phyloP scores from a whole-genome alignment of 2,113 vertebrate genomes.

The Stigmatopora nigra region DNA sequence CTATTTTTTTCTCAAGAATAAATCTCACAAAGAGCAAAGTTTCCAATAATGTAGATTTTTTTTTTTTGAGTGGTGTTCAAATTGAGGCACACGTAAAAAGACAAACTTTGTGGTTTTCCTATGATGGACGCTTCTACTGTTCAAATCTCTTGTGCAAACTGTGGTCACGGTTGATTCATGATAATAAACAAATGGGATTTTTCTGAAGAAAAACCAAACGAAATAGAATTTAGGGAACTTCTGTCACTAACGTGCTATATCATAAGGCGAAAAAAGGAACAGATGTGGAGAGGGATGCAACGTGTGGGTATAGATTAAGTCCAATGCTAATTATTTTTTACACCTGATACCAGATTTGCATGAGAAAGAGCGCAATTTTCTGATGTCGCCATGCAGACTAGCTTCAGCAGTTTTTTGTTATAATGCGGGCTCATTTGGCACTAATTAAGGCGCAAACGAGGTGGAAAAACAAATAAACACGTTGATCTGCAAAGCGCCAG shows the following conservation, averaged over 20 bases:
- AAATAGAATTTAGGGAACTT: neutral
- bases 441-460: conserved; percentile 64
- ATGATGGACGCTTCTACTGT: conserved; percentile 20
- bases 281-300: neutral
- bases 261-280: neutral
- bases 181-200: conserved; percentile 31
- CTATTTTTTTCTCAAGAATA: too few species aligned
- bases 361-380: conserved; percentile 45
- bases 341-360: conserved; percentile 54
- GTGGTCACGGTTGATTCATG: conserved; percentile 16
- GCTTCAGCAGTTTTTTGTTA: conserved; percentile 27
- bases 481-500: conserved; percentile 34
- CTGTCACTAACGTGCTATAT: neutral
- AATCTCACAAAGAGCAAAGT: too few species aligned
- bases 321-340: conserved; percentile 45
- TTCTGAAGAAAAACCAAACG: neutral
- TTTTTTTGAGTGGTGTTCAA: neutral
- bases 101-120: conserved; percentile 6
- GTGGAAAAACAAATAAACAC: conserved; percentile 52
- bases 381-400: conserved; percentile 49
- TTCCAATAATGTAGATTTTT: too few species aligned
- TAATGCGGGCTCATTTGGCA: conserved; percentile 47
- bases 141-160: neutral
- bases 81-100: neutral
- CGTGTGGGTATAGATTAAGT: conserved; percentile 26